These are phyloP conservation scores for Ammospiza caudacuta DNA, from an alignment of 2,113 vertebrate species.

Conservation along the genomic window DNA sequence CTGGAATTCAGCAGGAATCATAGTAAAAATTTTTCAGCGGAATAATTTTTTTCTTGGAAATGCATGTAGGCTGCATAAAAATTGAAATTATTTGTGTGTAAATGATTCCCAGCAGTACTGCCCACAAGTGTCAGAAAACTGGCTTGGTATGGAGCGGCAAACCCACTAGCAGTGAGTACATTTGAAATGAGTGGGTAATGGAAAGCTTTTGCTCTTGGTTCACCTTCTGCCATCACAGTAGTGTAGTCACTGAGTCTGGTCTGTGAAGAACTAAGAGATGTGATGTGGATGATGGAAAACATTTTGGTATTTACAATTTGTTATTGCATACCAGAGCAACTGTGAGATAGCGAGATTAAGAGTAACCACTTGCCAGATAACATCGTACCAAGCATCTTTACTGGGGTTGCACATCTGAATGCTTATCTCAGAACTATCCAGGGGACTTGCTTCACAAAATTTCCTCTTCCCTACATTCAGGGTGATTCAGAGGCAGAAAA, in stretches of 20 bases:
- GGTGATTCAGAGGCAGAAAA: background rate
- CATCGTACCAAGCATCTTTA: background rate
- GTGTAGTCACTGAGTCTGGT: background rate
- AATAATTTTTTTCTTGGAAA: background rate
- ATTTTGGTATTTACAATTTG: constrained; percentile 57
- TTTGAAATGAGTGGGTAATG: background rate
- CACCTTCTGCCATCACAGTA: background rate
- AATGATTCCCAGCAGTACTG: background rate
- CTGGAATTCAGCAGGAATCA: background rate
- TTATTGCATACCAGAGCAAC: constrained; percentile 47
- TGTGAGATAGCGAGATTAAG: constrained; percentile 34
- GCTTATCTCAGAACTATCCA: constrained; percentile 35
- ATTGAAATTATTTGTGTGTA: background rate
- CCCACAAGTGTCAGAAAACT: background rate
- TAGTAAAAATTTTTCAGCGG: too few species aligned
- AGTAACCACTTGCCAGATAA: constrained; percentile 41
- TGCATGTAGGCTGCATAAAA: background rate
- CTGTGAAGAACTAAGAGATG: background rate
- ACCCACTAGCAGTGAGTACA: background rate
- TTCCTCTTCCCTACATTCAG: background rate
- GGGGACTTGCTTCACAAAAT: background rate
- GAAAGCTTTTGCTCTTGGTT: background rate
- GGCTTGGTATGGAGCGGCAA: background rate
- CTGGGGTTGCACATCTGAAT: background rate
- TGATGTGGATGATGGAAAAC: background rate